Evolutionary conservation across 2,797 vertebrate species (phyloP), one percentile per base, ranked within the genome.

Genomic region (Aphelocoma californica): DNA sequence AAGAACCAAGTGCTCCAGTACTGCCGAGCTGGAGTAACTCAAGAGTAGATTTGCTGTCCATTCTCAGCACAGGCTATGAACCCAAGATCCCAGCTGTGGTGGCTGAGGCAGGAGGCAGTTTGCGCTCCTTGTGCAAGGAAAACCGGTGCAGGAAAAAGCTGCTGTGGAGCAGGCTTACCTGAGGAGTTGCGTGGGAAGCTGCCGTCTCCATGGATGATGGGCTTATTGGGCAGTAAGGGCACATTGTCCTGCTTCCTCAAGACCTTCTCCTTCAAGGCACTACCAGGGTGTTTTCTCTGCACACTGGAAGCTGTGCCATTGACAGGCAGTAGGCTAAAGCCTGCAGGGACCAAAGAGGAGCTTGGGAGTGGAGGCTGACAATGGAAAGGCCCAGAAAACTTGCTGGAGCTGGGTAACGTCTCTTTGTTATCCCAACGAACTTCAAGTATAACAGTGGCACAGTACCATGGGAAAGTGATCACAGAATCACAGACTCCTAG

Each of bases 171-270:
- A 3, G 28, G 42, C 93, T 87, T 81, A 98, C 97, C 98, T 94
- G 98, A 98, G 11, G 94, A 90, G 3, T 91, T 97, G 17, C 53
- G 84, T 7, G 83, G 72, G n/a, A 96, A 92, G 34, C 56, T 62
- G 61, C 85, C 71, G 42, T 91, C 90, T 42, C 86, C 90, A 42
- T 38, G 96, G 74, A 69, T 75, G 62, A 79, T 34, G 0, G 95
- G 95, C 24, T 93, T 91, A 66, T 60, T 97, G 74, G 98, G 96
- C 53, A 95, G 79, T 14, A 73, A 88, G 5, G 81, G 47, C 18
- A 83, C 45, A 14, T 78, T 97, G 82, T 94, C 86, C 34, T 60
- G 69, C 64, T 95, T 97, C 79, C 67, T 97, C 61, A 93, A 61
- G 31, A 34, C 48, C 31, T 64, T 44, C 25, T 64, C 97, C 81